Conservation (phyloP, 2,113 vertebrate species). For the Notarius quadriscutis region DNA sequence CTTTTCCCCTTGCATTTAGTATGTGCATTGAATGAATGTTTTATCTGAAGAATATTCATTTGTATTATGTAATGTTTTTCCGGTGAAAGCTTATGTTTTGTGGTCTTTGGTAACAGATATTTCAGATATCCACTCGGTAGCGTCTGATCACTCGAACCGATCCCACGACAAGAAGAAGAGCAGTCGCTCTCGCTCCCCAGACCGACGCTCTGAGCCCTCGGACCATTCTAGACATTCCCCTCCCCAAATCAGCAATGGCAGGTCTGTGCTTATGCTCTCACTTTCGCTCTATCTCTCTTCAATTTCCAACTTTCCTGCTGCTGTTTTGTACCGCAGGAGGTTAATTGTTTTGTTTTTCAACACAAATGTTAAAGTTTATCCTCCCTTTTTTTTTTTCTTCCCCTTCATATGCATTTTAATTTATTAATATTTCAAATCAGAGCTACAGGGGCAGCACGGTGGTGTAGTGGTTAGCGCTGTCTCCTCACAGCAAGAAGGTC, state of each 20-base stretch:
- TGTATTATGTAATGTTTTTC: not conserved
- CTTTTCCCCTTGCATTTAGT: not conserved
- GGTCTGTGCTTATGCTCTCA: slow-evolving; percentile 68
- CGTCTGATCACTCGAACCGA: slow-evolving; percentile 96
- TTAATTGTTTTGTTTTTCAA: not conserved
- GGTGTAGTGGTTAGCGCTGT: too few species aligned
- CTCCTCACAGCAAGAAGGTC: too few species aligned
- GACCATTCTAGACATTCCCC: slow-evolving; percentile 95
- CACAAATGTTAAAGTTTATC: not conserved
- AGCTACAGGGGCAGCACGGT: not conserved
- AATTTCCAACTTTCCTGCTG: not conserved
- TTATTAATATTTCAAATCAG: slow-evolving; percentile 55
- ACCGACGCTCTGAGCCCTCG: slow-evolving; percentile 92
- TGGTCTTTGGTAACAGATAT: slow-evolving; percentile 85
- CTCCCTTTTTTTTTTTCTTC: too few species aligned
- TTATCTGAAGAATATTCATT: not conserved
- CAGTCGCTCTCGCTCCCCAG: slow-evolving; percentile 92
- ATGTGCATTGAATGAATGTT: not conserved
- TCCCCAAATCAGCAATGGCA: slow-evolving; percentile 94
- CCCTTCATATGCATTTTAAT: not conserved
- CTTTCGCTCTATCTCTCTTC: not conserved
- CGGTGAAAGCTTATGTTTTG: slow-evolving; percentile 32
- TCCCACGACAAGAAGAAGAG: slow-evolving; percentile 91
- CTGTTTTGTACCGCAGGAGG: not conserved
- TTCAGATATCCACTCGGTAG: slow-evolving; percentile 99